Evolutionary conservation across 2,888 invertebrate genomes (phyloP), one percentile per base, ranked within the genome.

Genomic region (Cinara cedri): DNA sequence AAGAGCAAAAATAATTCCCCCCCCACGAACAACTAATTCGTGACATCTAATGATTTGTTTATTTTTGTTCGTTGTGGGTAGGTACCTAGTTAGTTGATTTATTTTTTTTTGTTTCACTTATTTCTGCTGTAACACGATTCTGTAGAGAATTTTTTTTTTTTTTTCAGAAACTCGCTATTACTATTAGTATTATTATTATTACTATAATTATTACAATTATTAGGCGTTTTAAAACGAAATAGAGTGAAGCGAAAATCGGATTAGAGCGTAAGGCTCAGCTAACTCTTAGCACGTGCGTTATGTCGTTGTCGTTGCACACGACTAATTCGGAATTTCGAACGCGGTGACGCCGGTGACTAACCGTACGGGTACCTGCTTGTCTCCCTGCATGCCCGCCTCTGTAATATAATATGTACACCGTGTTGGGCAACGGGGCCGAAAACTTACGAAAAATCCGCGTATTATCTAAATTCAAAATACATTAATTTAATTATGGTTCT

Each of bases 351-450:
- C 24, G 16, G 65, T 44, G 16, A 10, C 44, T n/a, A 24, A 44
- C 19, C 74, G 55, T 9, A 24, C 54, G n/a, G n/a, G n/a, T n/a
- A n/a, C n/a, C n/a, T n/a, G n/a, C n/a, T n/a, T n/a, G n/a, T n/a
- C n/a, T n/a, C n/a, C n/a, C n/a, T n/a, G n/a, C n/a, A n/a, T n/a
- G n/a, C n/a, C n/a, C n/a, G n/a, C n/a, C n/a, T n/a, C n/a, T n/a
- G n/a, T n/a, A n/a, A n/a, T n/a, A n/a, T n/a, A n/a, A n/a, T n/a
- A n/a, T n/a, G n/a, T n/a, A n/a, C n/a, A n/a, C n/a, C n/a, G 46
- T 44, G 66, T 75, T 75, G 49, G 76, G 57, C 76, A 68, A 76
- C 66, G 10, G 44, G 19, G 13, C 55, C 66, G 66, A 55, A 76
- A 55, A 66, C 46, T 66, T 46, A 65, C 75, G 65, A 65, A 65